Conservation (phyloP, 92 coral and sea anemone species). For the Isaurus tuberculatus region DNA sequence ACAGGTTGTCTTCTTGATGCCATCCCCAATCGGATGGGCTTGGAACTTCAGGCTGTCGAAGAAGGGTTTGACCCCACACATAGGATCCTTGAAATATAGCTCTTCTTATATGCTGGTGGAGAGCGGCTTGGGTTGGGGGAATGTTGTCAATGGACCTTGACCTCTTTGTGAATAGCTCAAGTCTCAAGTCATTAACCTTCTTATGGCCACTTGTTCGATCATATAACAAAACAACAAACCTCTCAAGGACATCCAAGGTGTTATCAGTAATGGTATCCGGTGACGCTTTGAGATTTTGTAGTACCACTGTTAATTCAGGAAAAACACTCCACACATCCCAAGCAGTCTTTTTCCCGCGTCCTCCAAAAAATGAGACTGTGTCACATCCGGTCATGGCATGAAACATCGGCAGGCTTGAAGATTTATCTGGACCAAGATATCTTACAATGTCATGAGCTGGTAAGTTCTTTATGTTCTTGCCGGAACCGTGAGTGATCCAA, state of each 20-base stretch:
- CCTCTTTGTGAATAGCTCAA: background rate
- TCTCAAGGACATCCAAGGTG: background rate
- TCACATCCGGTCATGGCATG: constrained; percentile 7
- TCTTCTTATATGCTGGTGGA: background rate
- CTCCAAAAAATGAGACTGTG: background rate
- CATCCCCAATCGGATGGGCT: constrained; percentile 74
- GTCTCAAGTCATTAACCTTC: background rate
- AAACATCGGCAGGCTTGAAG: background rate
- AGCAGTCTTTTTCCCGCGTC: background rate
- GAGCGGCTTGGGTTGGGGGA: constrained; percentile 41
- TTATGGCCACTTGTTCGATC: background rate
- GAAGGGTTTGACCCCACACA: constrained; percentile 62
- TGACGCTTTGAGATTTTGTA: background rate
- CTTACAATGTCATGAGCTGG: background rate
- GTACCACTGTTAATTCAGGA: background rate
- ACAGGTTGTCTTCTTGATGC: constrained; percentile 56
- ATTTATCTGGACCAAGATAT: background rate
- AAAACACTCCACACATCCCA: constrained; percentile 19
- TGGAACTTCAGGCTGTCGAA: constrained; percentile 58
- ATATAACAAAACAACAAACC: background rate
- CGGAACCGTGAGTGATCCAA: background rate
- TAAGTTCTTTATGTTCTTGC: background rate
- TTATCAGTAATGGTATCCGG: background rate
- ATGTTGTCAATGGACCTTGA: background rate
- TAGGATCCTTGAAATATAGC: background rate